Conservation (phyloP, 2,113 vertebrate species). For the Callionymus lyra region DNA sequence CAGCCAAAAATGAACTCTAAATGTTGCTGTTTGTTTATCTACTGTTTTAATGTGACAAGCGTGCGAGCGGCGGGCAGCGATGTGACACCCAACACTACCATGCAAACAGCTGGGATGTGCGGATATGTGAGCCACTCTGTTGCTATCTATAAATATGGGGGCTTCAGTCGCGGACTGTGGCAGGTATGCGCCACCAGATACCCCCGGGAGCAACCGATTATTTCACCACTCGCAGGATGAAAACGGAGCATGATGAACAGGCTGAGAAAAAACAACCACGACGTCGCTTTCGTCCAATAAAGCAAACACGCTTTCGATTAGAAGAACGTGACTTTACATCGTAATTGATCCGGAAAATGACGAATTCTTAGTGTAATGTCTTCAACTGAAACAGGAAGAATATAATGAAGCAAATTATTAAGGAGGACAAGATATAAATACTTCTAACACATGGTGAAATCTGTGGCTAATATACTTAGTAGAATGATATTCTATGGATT, state of each 20-base stretch:
- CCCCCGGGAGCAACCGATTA: slow-evolving; percentile 30
- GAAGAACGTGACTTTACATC: too few species aligned
- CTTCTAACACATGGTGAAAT: too few species aligned
- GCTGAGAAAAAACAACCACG: not conserved
- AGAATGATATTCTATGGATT: too few species aligned
- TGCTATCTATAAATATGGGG: slow-evolving; percentile 56
- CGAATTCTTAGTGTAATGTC: too few species aligned
- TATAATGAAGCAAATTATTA: too few species aligned
- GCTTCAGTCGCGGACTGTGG: slow-evolving; percentile 38
- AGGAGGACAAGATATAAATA: too few species aligned
- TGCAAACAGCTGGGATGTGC: slow-evolving; percentile 58
- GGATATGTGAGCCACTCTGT: slow-evolving; percentile 39
- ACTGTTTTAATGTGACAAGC: slow-evolving; percentile 62
- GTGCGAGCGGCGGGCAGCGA: slow-evolving; percentile 40
- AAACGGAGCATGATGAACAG: not conserved
- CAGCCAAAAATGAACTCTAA: slow-evolving; percentile 32
- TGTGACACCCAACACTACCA: slow-evolving; percentile 56
- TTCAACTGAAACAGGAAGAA: too few species aligned
- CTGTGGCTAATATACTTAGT: too few species aligned
- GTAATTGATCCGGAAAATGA: too few species aligned
- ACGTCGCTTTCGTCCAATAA: not conserved
- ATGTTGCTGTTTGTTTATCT: slow-evolving; percentile 56
- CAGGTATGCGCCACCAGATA: slow-evolving; percentile 53
- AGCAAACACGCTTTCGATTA: not conserved
- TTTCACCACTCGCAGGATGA: slow-evolving; percentile 16